These are phyloP conservation scores for Amazona vittata DNA, from an alignment of 2,113 vertebrate genomes.

Conservation along the genomic window DNA sequence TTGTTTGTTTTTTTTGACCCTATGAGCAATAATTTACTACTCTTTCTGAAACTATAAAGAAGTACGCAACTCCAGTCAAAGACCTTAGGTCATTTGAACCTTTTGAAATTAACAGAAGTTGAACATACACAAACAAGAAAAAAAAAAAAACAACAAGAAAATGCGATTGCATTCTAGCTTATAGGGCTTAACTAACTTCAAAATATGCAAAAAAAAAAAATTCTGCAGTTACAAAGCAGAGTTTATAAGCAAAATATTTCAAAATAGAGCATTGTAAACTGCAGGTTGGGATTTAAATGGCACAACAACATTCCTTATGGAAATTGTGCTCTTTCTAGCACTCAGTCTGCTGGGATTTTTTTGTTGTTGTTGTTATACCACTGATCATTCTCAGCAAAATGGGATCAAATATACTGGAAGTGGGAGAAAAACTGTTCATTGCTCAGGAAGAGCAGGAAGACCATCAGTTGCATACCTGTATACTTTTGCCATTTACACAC, in stretches of 20 bases:
- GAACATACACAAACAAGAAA: neutral
- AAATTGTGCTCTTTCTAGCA: neutral
- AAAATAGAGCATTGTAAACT: accelerated
- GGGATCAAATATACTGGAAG: neutral
- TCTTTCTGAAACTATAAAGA: neutral
- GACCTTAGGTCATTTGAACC: neutral
- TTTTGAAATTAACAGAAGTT: neutral
- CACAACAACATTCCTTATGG: neutral
- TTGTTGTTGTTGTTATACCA: neutral
- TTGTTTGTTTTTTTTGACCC: accelerated
- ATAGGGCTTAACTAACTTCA: neutral
- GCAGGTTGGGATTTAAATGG: neutral
- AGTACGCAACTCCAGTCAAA: neutral
- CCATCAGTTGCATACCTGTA: neutral
- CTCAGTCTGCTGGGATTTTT: neutral
- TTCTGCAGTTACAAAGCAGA: neutral
- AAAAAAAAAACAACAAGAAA: neutral
- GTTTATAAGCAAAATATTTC: neutral
- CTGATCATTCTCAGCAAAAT: neutral
- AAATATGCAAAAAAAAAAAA: neutral
- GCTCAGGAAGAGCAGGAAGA: neutral
- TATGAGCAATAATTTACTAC: neutral
- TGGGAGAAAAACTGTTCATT: neutral
- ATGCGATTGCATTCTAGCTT: neutral
- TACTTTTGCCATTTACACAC: neutral